Conservation (phyloP, 2,888 invertebrate genomes). For the Volucella zonaria region DNA sequence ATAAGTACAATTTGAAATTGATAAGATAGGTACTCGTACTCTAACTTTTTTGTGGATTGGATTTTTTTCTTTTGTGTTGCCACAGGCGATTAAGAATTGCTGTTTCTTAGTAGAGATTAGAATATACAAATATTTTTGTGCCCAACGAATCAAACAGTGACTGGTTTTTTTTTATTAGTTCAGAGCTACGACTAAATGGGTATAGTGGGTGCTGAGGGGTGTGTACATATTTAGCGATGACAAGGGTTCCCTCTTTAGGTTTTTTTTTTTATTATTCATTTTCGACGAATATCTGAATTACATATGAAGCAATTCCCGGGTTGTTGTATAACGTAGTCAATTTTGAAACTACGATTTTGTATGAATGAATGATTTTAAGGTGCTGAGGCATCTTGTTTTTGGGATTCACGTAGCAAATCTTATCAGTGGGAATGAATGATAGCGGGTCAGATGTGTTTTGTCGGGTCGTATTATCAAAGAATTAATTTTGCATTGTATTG, state of each 20-base stretch:
- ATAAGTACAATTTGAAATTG: not conserved
- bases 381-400: not conserved
- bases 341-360: not conserved
- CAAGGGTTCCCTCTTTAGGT: not conserved
- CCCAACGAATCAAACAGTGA: conserved; percentile 27
- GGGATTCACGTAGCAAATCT: not conserved
- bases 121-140: conserved; percentile 25
- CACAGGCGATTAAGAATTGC: conserved; percentile 1
- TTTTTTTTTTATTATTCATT: not conserved
- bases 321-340: not conserved
- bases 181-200: no score
- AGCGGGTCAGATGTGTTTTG: not conserved
- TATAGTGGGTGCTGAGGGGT: conserved; percentile 15
- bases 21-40: conserved; percentile 48
- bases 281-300: not conserved
- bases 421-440: not conserved
- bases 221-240: conserved; percentile 10
- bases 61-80: not conserved
- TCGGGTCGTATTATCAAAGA: no score
- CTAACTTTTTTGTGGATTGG: not conserved
- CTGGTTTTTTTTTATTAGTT: not conserved
- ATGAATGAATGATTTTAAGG: not conserved
- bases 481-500: no score
- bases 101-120: conserved; percentile 23
- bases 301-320: not conserved